Base-by-base conservation (phyloP, 2,113 vertebrate species). In the Antidorcas marsupialis region DNA sequence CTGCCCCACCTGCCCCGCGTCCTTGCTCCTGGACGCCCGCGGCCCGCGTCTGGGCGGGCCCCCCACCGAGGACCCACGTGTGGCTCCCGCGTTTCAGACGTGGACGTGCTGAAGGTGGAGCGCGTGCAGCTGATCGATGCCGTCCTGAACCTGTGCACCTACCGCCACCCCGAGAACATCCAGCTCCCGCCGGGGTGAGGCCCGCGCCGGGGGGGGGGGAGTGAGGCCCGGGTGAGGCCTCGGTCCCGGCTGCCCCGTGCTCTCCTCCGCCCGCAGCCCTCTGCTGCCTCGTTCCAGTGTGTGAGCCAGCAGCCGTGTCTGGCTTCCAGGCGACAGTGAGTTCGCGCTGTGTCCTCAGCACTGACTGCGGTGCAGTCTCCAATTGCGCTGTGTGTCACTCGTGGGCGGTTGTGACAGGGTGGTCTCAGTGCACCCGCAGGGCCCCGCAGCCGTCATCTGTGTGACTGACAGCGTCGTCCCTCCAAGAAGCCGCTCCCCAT, bases 151-250 rank as follows among this genome's bases (percentile, higher is more conserved):
- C 47, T 47, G 11, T 47, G 47, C 11, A 47, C 47, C 47, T 47
- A 47, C 47, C 47, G 12, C 47, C 47, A 47, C 12, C 47, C 47
- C 2, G 47, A 47, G 47, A 47, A 47, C 2, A 47, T 47, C 47
- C 47, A 47, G 47, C 47, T 47, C 47, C 47, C 47, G 47, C 47
- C 47, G 3, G 47, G 47, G 47, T 47, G 47, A 47, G 47, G 47
- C 47, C 12, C 47, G 11, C 11, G 47, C 11, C 11, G 2, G 47
- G n/a, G n/a, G n/a, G n/a, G n/a, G n/a, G n/a, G n/a, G n/a, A n/a
- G 47, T 47, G 47, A 47, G 47, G 47, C 47, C 12, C 47, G 11
- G 99, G 99, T 99, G 99, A 96, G 97, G 21, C 16, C 0, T 45
- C 1, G 4, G 11, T 21, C 36, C 36, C 17, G 2, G 9, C 36